These are phyloP conservation scores for Alcedo atthis DNA, from an alignment of 2,797 vertebrate species.

Conservation along the genomic window DNA sequence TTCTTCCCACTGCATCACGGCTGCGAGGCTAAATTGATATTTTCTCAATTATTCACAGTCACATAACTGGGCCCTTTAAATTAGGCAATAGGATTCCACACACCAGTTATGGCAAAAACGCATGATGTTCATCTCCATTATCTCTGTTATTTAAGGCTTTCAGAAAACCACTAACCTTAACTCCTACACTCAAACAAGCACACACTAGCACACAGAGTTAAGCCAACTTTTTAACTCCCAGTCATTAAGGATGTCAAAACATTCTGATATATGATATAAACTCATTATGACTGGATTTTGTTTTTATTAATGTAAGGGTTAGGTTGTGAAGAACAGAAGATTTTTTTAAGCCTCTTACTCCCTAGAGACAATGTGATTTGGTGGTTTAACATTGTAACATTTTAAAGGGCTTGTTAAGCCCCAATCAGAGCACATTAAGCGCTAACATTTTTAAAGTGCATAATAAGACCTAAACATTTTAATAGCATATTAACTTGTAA, in stretches of 20 bases:
- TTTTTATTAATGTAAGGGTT: slow-evolving; percentile 64
- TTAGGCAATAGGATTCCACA: slow-evolving; percentile 61
- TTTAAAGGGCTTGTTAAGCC: slow-evolving; percentile 56
- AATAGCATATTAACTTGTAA: slow-evolving; percentile 49
- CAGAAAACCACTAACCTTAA: slow-evolving; percentile 66
- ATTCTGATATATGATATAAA: slow-evolving; percentile 75
- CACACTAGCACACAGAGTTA: slow-evolving; percentile 66
- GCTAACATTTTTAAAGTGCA: slow-evolving; percentile 40
- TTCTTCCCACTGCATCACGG: background rate
- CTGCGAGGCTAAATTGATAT: background rate
- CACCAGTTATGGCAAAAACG: slow-evolving; percentile 55
- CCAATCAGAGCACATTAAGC: slow-evolving; percentile 46
- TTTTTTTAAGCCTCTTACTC: slow-evolving; percentile 57
- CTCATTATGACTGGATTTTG: slow-evolving; percentile 72
- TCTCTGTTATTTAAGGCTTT: slow-evolving; percentile 70
- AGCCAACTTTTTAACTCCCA: slow-evolving; percentile 73
- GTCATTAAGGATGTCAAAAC: slow-evolving; percentile 78
- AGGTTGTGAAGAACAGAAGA: slow-evolving; percentile 58
- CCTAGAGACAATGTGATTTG: slow-evolving; percentile 54
- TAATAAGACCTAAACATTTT: slow-evolving; percentile 54
- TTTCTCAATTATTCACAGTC: background rate
- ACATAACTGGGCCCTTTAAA: slow-evolving; percentile 59
- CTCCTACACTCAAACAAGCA: slow-evolving; percentile 73
- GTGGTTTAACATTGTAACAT: slow-evolving; percentile 54
- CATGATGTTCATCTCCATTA: slow-evolving; percentile 61